These are phyloP conservation scores for Alosa alosa DNA, from an alignment of 2,113 vertebrate genomes.

Conservation along the genomic window DNA sequence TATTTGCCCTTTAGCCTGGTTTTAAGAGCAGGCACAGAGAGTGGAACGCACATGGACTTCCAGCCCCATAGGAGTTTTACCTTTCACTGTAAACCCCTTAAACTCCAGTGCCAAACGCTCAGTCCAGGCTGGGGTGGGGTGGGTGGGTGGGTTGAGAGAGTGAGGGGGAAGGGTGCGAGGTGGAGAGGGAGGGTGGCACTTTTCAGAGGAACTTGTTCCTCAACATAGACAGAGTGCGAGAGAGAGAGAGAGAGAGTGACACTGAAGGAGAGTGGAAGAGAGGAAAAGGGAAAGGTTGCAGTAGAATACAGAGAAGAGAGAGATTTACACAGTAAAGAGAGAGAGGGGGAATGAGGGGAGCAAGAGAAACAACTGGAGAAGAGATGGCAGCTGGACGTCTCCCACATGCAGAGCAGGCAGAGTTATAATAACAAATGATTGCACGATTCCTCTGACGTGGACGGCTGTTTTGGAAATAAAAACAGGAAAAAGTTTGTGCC, in stretches of 20 bases:
- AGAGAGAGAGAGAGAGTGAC: neutral
- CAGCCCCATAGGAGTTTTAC: neutral
- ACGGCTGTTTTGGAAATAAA: conserved; percentile 28
- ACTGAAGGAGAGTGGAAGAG: conserved; percentile 8
- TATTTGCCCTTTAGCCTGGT: conserved; percentile 9
- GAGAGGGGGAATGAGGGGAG: neutral
- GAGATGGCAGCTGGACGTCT: conserved; percentile 42
- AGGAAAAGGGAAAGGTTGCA: neutral
- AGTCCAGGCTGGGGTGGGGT: neutral
- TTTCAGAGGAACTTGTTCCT: conserved; percentile 40
- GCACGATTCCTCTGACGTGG: conserved; percentile 17
- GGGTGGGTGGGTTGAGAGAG: neutral
- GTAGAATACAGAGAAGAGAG: neutral
- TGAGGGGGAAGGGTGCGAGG: neutral
- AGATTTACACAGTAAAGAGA: neutral
- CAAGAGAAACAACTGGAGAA: conserved; percentile 28
- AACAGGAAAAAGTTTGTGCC: conserved; percentile 7
- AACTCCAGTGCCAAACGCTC: neutral
- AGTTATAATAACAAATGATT: conserved; percentile 29
- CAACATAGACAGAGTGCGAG: neutral
- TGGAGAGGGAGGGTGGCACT: conserved; percentile 40
- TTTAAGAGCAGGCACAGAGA: neutral
- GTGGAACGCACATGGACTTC: neutral
- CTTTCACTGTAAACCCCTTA: conserved; percentile 17
- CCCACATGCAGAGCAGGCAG: conserved; percentile 23